Conservation (phyloP, 2,797 vertebrate genomes). For the Danio albolineatus region DNA sequence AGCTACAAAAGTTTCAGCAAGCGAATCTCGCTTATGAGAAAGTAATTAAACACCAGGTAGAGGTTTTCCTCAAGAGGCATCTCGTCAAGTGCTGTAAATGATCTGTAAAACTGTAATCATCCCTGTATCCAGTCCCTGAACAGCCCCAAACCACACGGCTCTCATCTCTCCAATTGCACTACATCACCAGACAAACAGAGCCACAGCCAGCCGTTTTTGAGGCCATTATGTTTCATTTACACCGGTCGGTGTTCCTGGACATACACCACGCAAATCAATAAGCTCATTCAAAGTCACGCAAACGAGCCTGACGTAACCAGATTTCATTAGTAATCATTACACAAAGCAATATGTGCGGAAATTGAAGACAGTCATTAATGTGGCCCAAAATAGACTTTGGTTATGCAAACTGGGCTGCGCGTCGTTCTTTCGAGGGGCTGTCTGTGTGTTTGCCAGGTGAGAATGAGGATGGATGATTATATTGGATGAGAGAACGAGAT, state of each 20-base stretch:
- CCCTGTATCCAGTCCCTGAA: background rate
- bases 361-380: conserved; percentile 56
- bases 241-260: conserved; percentile 9
- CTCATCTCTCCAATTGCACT: conserved; percentile 32
- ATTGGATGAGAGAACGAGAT: conserved; percentile 65
- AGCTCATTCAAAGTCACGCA: conserved; percentile 54
- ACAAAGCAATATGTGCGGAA: conserved; percentile 40
- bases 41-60: conserved; percentile 18
- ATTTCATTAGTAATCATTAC: conserved; percentile 57
- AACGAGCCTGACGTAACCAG: conserved; percentile 53
- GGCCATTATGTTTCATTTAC: conserved; percentile 69
- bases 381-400: conserved; percentile 38
- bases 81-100: conserved; percentile 9
- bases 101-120: conserved; percentile 28
- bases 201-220: conserved; percentile 61
- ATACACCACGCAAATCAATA: conserved; percentile 30
- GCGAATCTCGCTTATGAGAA: conserved; percentile 16
- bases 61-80: background rate
- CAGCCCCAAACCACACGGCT: background rate
- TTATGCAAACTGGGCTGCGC: conserved; percentile 40
- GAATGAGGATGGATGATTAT: conserved; percentile 67
- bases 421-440: conserved; percentile 23
- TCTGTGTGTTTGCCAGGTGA: conserved; percentile 34
- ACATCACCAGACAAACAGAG: conserved; percentile 60
- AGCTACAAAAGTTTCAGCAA: background rate